Evolutionary conservation across 2,888 invertebrate genomes (phyloP).

Genomic region (Halictus ligatus): DNA sequence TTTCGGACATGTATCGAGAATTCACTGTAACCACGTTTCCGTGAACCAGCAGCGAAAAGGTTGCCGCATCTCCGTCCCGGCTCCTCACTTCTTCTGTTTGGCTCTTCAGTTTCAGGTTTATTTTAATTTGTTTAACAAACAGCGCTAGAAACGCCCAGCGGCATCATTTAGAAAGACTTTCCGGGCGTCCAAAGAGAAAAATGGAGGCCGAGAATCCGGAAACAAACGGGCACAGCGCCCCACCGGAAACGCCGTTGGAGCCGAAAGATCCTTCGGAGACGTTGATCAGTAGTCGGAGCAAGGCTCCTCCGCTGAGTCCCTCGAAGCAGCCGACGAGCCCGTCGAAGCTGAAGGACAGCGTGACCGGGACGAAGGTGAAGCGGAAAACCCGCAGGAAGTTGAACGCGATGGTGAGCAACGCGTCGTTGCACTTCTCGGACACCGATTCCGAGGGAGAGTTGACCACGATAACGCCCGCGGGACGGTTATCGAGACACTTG

Average conservation of each 20-base stretch:
- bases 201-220: slow-evolving; percentile 38
- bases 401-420: slow-evolving; percentile 81
- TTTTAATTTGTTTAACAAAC: slow-evolving; percentile 72
- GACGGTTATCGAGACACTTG: slow-evolving; percentile 42
- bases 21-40: not conserved
- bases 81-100: slow-evolving; percentile 32
- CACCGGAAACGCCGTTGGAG: not conserved
- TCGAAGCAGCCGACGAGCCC: slow-evolving; percentile 2
- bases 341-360: slow-evolving; percentile 29
- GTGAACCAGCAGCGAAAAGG: not conserved
- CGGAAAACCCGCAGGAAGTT: slow-evolving; percentile 80
- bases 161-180: not conserved
- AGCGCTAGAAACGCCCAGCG: slow-evolving; percentile 50
- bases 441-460: slow-evolving; percentile 83
- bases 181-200: not conserved
- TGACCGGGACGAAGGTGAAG: slow-evolving; percentile 71
- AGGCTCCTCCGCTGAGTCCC: not conserved
- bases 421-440: slow-evolving; percentile 82
- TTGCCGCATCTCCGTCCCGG: not conserved
- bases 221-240: not conserved
- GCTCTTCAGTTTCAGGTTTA: slow-evolving; percentile 72
- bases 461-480: slow-evolving; percentile 62
- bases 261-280: slow-evolving; percentile 48
- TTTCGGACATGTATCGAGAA: too few species aligned
- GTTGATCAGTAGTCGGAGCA: slow-evolving; percentile 55